Conservation (phyloP, 2,113 vertebrate species). For the Erythrocebus patas region DNA sequence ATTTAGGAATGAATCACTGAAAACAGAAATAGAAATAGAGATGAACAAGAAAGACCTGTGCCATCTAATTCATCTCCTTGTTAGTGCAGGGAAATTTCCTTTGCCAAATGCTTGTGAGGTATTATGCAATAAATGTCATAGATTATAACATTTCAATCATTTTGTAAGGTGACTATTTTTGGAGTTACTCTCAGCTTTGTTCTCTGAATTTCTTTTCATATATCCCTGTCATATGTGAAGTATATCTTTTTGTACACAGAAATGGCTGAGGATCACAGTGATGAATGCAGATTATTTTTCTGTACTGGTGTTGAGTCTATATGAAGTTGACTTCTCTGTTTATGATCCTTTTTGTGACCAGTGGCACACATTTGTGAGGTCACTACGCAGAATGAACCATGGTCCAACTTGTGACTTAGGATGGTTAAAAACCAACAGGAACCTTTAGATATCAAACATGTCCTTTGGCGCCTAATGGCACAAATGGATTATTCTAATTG, state of each 20-base stretch:
- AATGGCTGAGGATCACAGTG: background rate
- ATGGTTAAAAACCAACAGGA: background rate
- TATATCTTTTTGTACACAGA: constrained; percentile 16
- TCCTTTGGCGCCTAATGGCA: background rate
- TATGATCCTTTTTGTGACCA: constrained; percentile 9
- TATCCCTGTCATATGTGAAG: background rate
- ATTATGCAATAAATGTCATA: constrained; percentile 46
- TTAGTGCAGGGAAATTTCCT: constrained; percentile 10
- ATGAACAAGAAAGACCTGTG: background rate
- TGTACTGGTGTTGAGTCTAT: background rate
- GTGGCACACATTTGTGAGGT: background rate
- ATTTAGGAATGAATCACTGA: constrained; percentile 46
- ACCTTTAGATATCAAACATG: background rate
- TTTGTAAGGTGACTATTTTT: constrained; percentile 43
- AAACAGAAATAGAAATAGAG: constrained; percentile 40
- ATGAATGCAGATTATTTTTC: background rate
- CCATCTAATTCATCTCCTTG: constrained; percentile 44
- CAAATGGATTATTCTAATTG: background rate
- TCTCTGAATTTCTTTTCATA: constrained; percentile 3
- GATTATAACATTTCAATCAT: constrained; percentile 50
- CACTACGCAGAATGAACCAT: background rate
- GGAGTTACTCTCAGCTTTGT: background rate
- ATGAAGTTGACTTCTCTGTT: background rate
- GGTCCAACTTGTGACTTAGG: background rate
- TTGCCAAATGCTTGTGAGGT: constrained; percentile 25